Evolutionary conservation across 2,888 invertebrate species (phyloP), one percentile per base, ranked within the genome.

Genomic region (Troides aeacus): DNA sequence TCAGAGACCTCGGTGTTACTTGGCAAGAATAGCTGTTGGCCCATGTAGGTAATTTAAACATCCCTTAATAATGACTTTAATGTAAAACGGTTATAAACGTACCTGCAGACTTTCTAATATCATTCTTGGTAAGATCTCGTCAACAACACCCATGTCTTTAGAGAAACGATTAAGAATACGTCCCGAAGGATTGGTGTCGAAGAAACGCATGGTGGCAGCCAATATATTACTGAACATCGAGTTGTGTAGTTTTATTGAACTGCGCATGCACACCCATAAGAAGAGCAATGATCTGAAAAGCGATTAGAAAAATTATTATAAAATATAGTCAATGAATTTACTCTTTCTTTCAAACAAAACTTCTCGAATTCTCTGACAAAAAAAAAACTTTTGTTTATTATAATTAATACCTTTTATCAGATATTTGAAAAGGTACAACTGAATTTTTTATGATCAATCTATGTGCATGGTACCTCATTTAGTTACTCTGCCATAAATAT

Each of bases 91-190:
- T 46, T 53, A 53, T 53, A 53, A 53, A 61, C 72, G 72, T 76
- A 93, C 93, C 89, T 95, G 95, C 66, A 94, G 93, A 66, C 95
- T 94, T 78, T 96, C 95, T 63, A 95, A 85, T 80, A 94, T 93
- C 79, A 94, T 94, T 72, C 93, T 87, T 0, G 96, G 96, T 65
- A 97, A 84, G 23, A 94, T 88, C 84, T 97, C 96, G 79, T 97
- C 96, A 63, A 97, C 94, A 2, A 95, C 92, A 0, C 97, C 97
- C 87, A 97, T 95, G 80, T 97, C 97, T 82, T 97, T 97, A 0
- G 97, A 96, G 86, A 97, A 97, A 67, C 97, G 90, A 86, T 97
- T 97, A 66, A 97, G 92, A 75, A 97, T 95, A 23, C 96, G 94
- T 50, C 97, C 97, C 18, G 96, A 95, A 0, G 97, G 96, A 85